Evolutionary conservation across 2,888 invertebrate species (phyloP), one percentile per base, ranked within the genome.

Genomic region (Melipona beecheii): DNA sequence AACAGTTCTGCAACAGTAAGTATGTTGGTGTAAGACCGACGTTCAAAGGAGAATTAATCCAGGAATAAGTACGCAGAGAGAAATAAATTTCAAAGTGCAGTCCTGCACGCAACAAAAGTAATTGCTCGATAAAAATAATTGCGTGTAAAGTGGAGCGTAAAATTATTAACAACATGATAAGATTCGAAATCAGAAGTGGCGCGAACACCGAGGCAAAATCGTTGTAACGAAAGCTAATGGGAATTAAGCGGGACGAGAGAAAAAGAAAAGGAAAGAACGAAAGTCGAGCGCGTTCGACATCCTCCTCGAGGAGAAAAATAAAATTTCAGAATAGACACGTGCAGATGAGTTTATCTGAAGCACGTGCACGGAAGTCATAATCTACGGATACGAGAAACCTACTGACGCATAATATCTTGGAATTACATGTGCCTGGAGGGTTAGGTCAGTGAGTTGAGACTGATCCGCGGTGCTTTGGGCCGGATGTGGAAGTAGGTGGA

Each of bases 361-460:
- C 85, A 86, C 85, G 85, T 86, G 85, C 82, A 76, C 74, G 85
- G 85, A 86, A 86, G 86, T 86, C 78, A 65, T 86, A 86, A 86
- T 82, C 64, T 78, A 56, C 58, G 52, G 64, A 65, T 54, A 49
- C 74, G 73, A 78, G 81, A 70, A 74, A 73, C 73, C 75, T 71
- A 78, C 78, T 68, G 76, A 64, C 72, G 81, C 75, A 81, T 84
- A 81, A 87, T 87, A 77, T 81, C 79, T 83, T 56, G 75, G 78
- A 78, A 85, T 87, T 87, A 87, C 75, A 87, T 62, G 66, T 81
- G 77, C 81, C 85, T 83, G 50, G 76, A 87, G 85, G 87, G 81
- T 73, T 85, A 80, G 85, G 87, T 87, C 77, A 82, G 78, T 79
- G 85, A 86, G 84, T 78, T 74, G 71, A 85, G 78, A 50, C 43